Conservation (phyloP, 2,888 invertebrate genomes). For the Gerris lacustris region DNA sequence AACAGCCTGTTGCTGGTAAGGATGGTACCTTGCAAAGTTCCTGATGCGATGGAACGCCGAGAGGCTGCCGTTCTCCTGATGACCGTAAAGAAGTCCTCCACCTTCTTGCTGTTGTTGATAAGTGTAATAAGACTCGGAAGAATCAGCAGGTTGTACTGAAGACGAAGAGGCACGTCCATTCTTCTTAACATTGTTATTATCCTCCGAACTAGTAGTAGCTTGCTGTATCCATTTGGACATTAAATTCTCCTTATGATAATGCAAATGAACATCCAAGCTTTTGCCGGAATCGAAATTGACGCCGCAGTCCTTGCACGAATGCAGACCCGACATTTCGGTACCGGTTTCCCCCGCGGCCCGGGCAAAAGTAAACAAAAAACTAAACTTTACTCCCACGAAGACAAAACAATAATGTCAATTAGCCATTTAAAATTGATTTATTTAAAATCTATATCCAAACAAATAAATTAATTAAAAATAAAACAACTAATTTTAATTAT, state of each 20-base stretch:
- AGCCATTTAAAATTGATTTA: no score
- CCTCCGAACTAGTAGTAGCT: conserved; percentile 50
- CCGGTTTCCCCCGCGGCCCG: not conserved
- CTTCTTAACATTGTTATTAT: conserved; percentile 36
- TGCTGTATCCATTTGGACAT: conserved; percentile 53
- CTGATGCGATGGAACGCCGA: conserved; percentile 36
- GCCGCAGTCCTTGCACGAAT: conserved; percentile 58
- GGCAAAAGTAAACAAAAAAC: not conserved
- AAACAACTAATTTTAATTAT: not conserved
- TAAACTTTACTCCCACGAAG: not conserved
- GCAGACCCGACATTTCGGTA: not conserved
- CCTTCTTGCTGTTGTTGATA: conserved; percentile 30
- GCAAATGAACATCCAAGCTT: conserved; percentile 65
- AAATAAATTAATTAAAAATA: not conserved
- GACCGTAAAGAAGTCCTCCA: conserved; percentile 33
- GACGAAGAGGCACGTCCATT: conserved; percentile 32
- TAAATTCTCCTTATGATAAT: conserved; percentile 66
- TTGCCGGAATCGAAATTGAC: conserved; percentile 60
- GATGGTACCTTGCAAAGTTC: conserved; percentile 14
- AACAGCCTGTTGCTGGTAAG: conserved; percentile 29
- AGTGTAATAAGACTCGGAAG: conserved; percentile 46
- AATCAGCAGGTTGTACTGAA: conserved; percentile 52
- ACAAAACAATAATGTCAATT: no score
- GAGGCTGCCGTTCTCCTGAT: conserved; percentile 30
- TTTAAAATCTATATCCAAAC: not conserved